Evolutionary conservation across 2,888 invertebrate genomes (phyloP), one percentile per base, ranked within the genome.

Genomic region (Geotrupes spiniger): DNA sequence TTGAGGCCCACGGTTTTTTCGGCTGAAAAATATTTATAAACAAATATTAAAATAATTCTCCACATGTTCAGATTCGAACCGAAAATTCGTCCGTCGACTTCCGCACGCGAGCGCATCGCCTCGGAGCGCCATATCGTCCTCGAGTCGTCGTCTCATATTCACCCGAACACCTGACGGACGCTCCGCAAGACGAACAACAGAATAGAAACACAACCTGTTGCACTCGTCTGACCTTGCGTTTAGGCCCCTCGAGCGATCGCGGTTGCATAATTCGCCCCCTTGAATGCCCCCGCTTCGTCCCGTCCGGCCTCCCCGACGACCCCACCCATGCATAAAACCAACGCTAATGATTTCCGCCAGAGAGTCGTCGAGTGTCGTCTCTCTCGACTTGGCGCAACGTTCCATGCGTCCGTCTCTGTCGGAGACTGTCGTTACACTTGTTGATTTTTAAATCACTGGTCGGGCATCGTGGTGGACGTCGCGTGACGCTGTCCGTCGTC

Each of bases 191-290:
- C 11, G 11, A 11, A 8, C 29, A 15, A 33, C 14, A 12, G 25
- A 40, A 40, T 39, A 39, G 25, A 40, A 27, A 57, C 48, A 49
- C 53, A 54, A 57, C 55, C 55, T 56, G 57, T 57, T 56, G 57
- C 53, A 52, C 52, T 50, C 45, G 46, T 51, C 47, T 57, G 57
- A 54, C 57, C 57, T 57, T 57, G 57, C 54, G 46, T 57, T 53
- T 56, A 43, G 57, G 57, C 53, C 53, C 42, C 21, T 21, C 42
- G 44, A 51, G 55, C 51, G 47, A 33, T 52, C 42, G 42, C 51
- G 41, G 52, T 57, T 57, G 55, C 57, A 57, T 57, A 56, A 57
- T 54, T 49, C 47, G 51, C 55, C 53, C 51, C 53, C 49, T 53
- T 49, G 17, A 41, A 36, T 37, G 31, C 39, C 39, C 48, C 53